A percentile compares a stretch with the other conserved stretches of the same genome.
These are phyloP conservation scores for Biston betularia DNA, from an alignment of 2,888 invertebrate genomes.

Conservation along the genomic window DNA sequence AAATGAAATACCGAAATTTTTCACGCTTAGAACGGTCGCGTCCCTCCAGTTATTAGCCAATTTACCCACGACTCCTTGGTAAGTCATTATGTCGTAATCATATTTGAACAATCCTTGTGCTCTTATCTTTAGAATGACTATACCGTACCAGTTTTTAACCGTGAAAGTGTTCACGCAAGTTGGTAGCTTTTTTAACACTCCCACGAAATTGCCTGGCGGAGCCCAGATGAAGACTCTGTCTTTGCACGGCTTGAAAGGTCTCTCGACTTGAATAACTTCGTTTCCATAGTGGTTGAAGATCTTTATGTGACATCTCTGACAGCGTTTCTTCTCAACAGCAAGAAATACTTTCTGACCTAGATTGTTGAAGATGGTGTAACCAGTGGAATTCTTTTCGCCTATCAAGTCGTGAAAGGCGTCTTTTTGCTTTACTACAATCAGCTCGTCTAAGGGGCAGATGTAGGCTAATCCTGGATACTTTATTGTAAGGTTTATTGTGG, in stretches of 20 bases:
- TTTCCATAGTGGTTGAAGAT: conserved; percentile 71
- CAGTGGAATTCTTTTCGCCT: conserved; percentile 45
- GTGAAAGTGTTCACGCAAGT: conserved; percentile 48
- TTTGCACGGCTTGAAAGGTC: conserved; percentile 47
- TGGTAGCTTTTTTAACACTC: conserved; percentile 53
- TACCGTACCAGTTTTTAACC: conserved; percentile 52
- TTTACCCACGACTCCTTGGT: conserved; percentile 53
- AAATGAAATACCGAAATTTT: conserved; percentile 57
- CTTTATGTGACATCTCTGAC: conserved; percentile 54
- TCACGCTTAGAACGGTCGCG: conserved; percentile 30
- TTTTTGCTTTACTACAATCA: conserved; percentile 58
- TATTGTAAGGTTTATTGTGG: conserved; percentile 43
- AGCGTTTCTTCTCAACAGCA: conserved; percentile 53
- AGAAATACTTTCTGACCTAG: conserved; percentile 67
- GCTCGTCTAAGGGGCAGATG: conserved; percentile 55
- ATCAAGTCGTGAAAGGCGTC: conserved; percentile 63
- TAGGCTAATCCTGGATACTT: conserved; percentile 65
- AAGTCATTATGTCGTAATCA: conserved; percentile 49
- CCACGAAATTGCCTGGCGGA: conserved; percentile 65
- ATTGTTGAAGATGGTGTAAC: conserved; percentile 68
- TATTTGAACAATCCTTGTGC: conserved; percentile 38
- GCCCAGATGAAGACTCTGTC: conserved; percentile 61
- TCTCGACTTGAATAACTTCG: conserved; percentile 63
- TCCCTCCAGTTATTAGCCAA: conserved; percentile 50
- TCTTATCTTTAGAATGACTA: conserved; percentile 53